Evolutionary conservation across 2,888 invertebrate species (phyloP).

Genomic region (Empis stercorea): DNA sequence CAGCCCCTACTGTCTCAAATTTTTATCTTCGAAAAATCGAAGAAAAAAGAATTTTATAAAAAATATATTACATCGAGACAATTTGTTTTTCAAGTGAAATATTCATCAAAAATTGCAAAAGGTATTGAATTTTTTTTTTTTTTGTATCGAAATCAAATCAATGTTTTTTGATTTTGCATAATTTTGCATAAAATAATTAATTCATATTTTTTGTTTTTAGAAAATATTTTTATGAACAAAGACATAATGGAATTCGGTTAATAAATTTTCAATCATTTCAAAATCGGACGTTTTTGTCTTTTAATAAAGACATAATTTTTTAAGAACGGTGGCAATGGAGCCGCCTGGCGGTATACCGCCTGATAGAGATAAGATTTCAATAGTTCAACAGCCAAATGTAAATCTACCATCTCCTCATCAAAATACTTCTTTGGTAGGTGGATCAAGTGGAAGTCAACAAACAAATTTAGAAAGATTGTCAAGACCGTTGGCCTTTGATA

Average conservation of each 20-base stretch:
- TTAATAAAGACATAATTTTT: conserved; percentile 4
- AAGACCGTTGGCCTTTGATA: conserved; percentile 60
- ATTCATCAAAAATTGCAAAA: not conserved
- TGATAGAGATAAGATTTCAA: conserved; percentile 29
- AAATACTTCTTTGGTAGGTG: conserved; percentile 18
- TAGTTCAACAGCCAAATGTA: conserved; percentile 20
- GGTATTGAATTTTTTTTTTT: not conserved
- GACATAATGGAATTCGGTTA: conserved; percentile 35
- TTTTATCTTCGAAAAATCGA: conserved; percentile 17
- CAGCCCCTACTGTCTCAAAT: conserved; percentile 20
- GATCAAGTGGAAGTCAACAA: conserved; percentile 21
- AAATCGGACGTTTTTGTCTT: conserved; percentile 9
- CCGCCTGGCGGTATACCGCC: conserved; percentile 30
- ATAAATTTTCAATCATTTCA: conserved; percentile 13
- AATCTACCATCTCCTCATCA: conserved; percentile 14
- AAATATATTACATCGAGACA: conserved; percentile 11
- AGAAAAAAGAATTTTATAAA: conserved; percentile 9
- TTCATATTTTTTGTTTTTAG: not conserved
- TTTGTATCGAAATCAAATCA: too few species aligned
- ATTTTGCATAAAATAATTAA: too few species aligned
- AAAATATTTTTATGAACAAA: conserved; percentile 27
- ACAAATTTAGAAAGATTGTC: conserved; percentile 34
- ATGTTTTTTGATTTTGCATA: too few species aligned
- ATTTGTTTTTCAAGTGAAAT: conserved; percentile 10
- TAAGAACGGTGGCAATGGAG: conserved; percentile 29